These are phyloP conservation scores for Odontophorus gujanensis DNA, from an alignment of 2,113 vertebrate species.

Conservation along the genomic window DNA sequence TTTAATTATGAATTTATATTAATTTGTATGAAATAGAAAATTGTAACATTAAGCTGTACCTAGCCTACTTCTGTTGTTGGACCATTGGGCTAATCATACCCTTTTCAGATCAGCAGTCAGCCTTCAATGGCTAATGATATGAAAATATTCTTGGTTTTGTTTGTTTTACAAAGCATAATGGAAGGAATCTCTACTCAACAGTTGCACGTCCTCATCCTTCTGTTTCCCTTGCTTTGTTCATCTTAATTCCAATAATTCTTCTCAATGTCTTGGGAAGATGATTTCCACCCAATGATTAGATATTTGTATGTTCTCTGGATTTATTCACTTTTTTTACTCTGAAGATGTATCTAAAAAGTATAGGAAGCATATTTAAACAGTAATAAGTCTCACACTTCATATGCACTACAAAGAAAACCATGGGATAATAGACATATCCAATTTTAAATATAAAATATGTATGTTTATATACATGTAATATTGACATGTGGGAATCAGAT, in stretches of 20 bases:
- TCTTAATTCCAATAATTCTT: neutral
- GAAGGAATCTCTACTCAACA: neutral
- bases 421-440: conserved; percentile 38
- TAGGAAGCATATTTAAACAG: conserved; percentile 41
- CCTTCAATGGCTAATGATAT: neutral
- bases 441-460: conserved; percentile 50
- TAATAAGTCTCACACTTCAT: conserved; percentile 46
- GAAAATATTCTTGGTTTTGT: neutral
- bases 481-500: conserved; percentile 49
- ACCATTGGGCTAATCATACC: neutral
- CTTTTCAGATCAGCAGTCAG: neutral
- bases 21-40: neutral
- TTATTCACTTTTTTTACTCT: conserved; percentile 23
- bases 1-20: neutral
- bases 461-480: conserved; percentile 44
- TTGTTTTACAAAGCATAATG: neutral
- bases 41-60: neutral
- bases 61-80: neutral
- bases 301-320: neutral
- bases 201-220: neutral
- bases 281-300: neutral
- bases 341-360: conserved; percentile 30
- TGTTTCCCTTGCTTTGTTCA: neutral
- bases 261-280: conserved; percentile 8
- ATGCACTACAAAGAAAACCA: conserved; percentile 69